Evolutionary conservation across 2,113 vertebrate genomes (phyloP).

Genomic region (Sitta europaea): DNA sequence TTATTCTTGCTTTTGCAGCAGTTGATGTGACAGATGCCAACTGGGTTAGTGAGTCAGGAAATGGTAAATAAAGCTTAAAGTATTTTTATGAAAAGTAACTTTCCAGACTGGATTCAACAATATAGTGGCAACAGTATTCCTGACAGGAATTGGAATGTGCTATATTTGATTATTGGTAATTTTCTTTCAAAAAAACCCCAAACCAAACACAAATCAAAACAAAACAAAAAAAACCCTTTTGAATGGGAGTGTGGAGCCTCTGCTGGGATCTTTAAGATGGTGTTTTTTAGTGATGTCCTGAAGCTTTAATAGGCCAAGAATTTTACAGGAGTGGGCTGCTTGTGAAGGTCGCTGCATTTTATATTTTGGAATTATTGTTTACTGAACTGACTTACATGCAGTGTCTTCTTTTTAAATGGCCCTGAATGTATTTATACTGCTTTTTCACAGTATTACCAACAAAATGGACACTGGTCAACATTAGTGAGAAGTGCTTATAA

Average conservation of each 20-base stretch:
- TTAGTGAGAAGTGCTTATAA: neutral
- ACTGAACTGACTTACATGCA: neutral
- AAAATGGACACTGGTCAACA: neutral
- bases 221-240: neutral
- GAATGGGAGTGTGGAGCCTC: neutral
- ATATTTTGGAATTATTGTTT: neutral
- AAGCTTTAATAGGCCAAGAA: neutral
- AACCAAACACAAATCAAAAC: neutral
- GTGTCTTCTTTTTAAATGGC: neutral
- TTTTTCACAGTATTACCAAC: neutral
- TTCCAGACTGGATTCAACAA: neutral
- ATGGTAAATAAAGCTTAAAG: neutral
- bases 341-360: neutral
- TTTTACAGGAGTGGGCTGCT: neutral
- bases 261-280: neutral
- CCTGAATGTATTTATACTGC: neutral
- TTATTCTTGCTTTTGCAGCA: neutral
- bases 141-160: neutral
- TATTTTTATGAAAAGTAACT: neutral
- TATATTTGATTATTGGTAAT: neutral
- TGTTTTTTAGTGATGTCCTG: neutral
- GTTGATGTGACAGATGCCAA: neutral
- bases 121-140: neutral
- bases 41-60: neutral
- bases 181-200: neutral